Percentiles rank a stretch among this genome's conserved stretches.
Conservation (phyloP, 2,113 vertebrate species). For the Drymodes brunneopygia region DNA sequence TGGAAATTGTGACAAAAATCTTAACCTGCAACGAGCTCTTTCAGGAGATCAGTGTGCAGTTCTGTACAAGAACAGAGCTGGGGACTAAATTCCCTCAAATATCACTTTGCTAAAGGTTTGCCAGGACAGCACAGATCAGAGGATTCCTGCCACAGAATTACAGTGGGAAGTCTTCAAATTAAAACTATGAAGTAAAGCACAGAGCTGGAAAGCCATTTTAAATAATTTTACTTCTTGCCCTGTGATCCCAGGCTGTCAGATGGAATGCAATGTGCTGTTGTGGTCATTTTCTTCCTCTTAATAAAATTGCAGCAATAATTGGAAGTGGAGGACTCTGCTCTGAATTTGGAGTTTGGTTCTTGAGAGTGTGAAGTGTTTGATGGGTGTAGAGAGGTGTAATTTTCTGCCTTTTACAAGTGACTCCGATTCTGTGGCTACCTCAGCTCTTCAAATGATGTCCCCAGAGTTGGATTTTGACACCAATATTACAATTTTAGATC, state of each 20-base stretch:
- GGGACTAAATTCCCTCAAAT: neutral
- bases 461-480: neutral
- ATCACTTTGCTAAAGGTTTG: neutral
- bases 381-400: neutral
- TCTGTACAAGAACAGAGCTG: neutral
- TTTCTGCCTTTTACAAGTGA: neutral
- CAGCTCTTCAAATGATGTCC: neutral
- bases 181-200: neutral
- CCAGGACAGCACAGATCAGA: neutral
- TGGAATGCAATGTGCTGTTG: neutral
- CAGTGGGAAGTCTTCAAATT: neutral
- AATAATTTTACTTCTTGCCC: neutral
- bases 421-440: neutral
- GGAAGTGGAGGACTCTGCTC: neutral
- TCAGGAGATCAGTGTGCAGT: neutral
- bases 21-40: neutral
- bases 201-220: neutral
- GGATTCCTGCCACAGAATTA: neutral
- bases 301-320: neutral
- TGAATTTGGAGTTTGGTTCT: neutral
- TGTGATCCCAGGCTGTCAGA: neutral
- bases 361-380: neutral
- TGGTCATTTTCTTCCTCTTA: neutral
- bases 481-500: neutral
- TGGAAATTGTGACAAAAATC: neutral